Evolutionary conservation across 2,113 vertebrate genomes (phyloP), one percentile per base, ranked within the genome.

Genomic region (Polypterus senegalus): DNA sequence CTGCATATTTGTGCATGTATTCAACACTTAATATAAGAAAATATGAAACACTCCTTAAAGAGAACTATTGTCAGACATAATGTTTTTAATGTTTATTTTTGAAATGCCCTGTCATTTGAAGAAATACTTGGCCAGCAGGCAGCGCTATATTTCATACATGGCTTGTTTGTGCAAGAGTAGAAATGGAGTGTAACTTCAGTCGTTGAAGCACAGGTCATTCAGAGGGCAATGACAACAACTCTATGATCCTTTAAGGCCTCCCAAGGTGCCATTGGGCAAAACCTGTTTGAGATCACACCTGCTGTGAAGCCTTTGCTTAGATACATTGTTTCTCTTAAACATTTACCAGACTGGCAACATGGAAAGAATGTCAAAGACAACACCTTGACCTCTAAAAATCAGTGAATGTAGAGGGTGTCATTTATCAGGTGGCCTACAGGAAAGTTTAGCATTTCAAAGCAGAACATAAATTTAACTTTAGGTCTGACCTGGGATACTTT

Each of bases 241-340:
- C 87, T 91, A 74, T 85, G 86, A 94, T 91, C 85, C 89, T 84
- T 82, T 79, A 63, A 76, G 73, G 75, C 79, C 81, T 86, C 87
- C 86, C 76, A 71, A 88, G 84, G 83, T 84, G 83, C 78, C 83
- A 79, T 79, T 89, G 83, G 89, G 84, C 87, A 86, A 89, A 87
- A 91, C 81, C 83, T 77, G 77, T 91, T 91, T 93, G 88, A 95
- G 92, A 88, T 85, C 86, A 84, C 89, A 93, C 93, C 91, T 94
- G 91, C 92, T 93, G 93, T 71, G 91, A 88, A 76, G 79, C 87
- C 85, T 84, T 92, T 86, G 89, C 88, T 91, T 82, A 85, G 84
- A 91, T 86, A 88, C 83, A 81, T 81, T 80, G 83, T 86, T 75
- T 59, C 65, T 66, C 76, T 62, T 82, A 87, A 82, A 80, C 79